Conservation (phyloP, 2,113 vertebrate species). For the Chrysochloris asiatica region DNA sequence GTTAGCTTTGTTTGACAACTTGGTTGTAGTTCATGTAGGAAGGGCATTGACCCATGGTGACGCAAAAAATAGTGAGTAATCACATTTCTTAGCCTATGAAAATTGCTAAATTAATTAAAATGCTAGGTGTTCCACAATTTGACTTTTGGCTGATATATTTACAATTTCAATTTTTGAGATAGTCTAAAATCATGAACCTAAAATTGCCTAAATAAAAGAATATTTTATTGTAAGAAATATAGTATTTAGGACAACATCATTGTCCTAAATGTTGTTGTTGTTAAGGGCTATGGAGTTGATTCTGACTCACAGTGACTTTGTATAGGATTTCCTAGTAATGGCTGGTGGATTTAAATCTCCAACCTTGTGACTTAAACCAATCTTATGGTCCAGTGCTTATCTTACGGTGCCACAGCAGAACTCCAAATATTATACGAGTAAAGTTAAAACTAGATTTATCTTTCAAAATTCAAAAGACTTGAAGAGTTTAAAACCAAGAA, state of each 20-base stretch:
- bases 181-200: conserved; percentile 2
- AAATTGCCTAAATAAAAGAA: not conserved
- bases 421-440: not conserved
- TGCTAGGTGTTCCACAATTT: not conserved
- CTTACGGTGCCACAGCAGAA: too few species aligned
- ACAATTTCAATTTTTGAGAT: conserved; percentile 17
- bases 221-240: conserved; percentile 7
- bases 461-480: not conserved
- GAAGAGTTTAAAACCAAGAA: not conserved
- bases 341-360: too few species aligned
- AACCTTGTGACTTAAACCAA: too few species aligned
- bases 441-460: not conserved
- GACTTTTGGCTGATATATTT: not conserved
- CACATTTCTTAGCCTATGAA: not conserved
- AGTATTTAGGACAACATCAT: too few species aligned
- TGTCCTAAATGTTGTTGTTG: too few species aligned
- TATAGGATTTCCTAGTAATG: too few species aligned
- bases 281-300: too few species aligned
- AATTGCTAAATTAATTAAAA: conserved; percentile 37
- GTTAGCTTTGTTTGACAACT: not conserved
- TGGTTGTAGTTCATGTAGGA: not conserved
- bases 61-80: not conserved
- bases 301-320: too few species aligned
- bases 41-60: not conserved
- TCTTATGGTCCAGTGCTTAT: too few species aligned